Evolutionary conservation across 2,797 vertebrate species (phyloP), one percentile per base, ranked within the genome.

Genomic region (Atherinosoma microstoma): DNA sequence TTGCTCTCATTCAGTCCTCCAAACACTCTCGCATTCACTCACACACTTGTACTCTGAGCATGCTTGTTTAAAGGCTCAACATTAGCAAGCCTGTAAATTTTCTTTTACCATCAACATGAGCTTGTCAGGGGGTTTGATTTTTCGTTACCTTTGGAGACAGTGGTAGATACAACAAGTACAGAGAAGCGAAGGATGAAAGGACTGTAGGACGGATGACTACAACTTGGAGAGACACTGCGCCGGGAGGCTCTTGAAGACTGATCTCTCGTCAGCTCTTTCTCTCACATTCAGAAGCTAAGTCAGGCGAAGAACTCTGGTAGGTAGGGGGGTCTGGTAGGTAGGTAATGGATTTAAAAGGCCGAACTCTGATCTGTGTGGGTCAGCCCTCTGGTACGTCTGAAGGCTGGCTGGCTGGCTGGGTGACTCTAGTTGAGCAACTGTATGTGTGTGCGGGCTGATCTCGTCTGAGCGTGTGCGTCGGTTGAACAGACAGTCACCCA

Each of bases 131-230:
- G 88, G 84, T 70, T 93, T 85, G 88, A 79, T 90, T 92, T 93
- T 93, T 92, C 81, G 92, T 95, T 95, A 95, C 94, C 94, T 95
- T 95, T 95, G 93, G 79, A 94, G 94, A 94, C 91, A 94, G 91
- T 92, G 92, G 94, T 92, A 94, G 94, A 95, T 93, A 95, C 94
- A 95, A 95, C 94, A 95, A 93, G 94, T 93, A 95, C 93, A 94
- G 91, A 94, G 94, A 94, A 93, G 94, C 93, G 93, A 94, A 94
- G 94, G 94, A 94, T 91, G 91, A 93, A 91, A 87, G 90, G 89
- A 92, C 91, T 91, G 91, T 88, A 90, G 92, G 91, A 91, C 89
- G 94, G 93, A 93, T 83, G 92, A 93, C 93, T 93, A 95, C 91
- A 94, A 94, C 94, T 94, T 66, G 94, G 73, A 93, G 94, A 94